phyloP scores from a whole-genome alignment of 2,113 vertebrate species.

The Taxidea taxus region DNA sequence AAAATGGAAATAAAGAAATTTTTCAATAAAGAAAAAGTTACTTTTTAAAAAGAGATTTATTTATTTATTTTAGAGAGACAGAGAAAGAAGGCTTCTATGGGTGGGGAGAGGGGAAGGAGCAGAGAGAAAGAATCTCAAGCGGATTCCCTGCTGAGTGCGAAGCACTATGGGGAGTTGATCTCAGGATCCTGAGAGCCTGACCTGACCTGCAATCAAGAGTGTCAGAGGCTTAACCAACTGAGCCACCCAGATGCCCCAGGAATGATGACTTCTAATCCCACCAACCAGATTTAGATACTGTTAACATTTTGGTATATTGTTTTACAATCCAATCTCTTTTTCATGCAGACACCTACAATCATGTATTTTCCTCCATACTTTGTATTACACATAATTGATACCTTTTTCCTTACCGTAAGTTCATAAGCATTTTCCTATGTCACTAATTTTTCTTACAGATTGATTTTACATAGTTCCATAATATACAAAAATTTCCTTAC shows the following conservation, averaged over 20 bases:
- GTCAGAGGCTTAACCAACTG: not conserved
- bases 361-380: not conserved
- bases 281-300: not conserved
- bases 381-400: not conserved
- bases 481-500: not conserved
- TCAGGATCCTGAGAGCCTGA: not conserved
- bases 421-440: not conserved
- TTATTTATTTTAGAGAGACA: not conserved
- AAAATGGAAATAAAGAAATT: not conserved
- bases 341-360: not conserved
- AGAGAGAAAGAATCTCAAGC: not conserved
- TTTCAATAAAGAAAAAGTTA: not conserved
- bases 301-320: not conserved
- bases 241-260: not conserved
- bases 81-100: not conserved
- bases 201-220: not conserved
- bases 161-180: not conserved
- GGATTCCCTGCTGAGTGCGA: fast-evolving
- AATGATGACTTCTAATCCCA: not conserved
- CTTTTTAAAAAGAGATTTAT: not conserved
- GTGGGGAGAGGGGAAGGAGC: not conserved
- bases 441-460: not conserved
- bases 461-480: not conserved
- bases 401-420: not conserved
- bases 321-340: not conserved